These are phyloP conservation scores for Lates calcarifer DNA, from an alignment of 2,113 vertebrate genomes.

Conservation along the genomic window DNA sequence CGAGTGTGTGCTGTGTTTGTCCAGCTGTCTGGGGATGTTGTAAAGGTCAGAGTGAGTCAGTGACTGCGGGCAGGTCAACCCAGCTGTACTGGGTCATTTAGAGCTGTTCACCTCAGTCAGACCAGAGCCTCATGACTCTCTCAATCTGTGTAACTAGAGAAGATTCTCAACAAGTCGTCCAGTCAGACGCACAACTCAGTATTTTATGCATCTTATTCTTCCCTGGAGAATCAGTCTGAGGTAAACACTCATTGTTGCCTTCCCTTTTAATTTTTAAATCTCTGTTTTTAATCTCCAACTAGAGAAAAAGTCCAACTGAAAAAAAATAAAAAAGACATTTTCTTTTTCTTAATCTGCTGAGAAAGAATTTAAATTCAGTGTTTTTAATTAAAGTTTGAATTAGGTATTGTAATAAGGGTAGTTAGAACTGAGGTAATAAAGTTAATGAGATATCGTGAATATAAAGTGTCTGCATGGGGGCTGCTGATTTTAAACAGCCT, in stretches of 20 bases:
- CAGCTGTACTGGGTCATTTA: slow-evolving; percentile 61
- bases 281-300: neutral
- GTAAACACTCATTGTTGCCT: neutral
- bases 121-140: slow-evolving; percentile 9
- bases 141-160: slow-evolving; percentile 6
- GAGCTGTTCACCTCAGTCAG: slow-evolving; percentile 42
- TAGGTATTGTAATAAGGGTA: neutral
- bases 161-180: neutral
- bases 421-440: neutral
- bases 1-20: slow-evolving; percentile 43
- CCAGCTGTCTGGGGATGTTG: slow-evolving; percentile 54
- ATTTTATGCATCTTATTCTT: neutral
- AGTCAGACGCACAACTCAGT: neutral
- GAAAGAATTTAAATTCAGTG: neutral
- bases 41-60: slow-evolving; percentile 62
- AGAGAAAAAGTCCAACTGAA: neutral
- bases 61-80: slow-evolving; percentile 57
- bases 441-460: neutral
- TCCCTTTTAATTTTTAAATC: neutral
- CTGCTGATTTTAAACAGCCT: neutral
- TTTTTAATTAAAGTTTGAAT: neutral
- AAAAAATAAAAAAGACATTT: neutral
- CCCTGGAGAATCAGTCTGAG: neutral
- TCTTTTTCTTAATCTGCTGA: neutral
- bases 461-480: neutral